These are phyloP conservation scores for Synanceia verrucosa DNA, from an alignment of 2,797 vertebrate species.

Conservation along the genomic window DNA sequence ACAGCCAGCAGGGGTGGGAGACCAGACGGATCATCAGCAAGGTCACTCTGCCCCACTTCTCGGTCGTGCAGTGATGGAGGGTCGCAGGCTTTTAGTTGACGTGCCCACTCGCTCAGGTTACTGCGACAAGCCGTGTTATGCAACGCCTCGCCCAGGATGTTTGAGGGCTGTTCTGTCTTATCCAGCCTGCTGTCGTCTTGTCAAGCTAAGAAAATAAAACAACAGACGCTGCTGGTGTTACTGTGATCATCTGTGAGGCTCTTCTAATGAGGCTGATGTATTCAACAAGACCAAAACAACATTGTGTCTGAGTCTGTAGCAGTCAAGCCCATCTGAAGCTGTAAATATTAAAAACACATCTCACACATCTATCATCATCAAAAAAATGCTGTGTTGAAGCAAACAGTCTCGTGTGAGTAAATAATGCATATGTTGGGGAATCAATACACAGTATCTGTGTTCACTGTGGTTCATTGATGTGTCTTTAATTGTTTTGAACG, in stretches of 20 bases:
- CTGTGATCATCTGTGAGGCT: not conserved
- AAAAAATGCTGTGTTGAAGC: too few relatives aligned
- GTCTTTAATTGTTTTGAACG: too few relatives aligned
- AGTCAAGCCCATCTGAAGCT: too few relatives aligned
- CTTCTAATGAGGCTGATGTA: too few relatives aligned
- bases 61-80: constrained; percentile 43
- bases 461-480: too few relatives aligned
- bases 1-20: constrained; percentile 43
- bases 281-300: too few relatives aligned
- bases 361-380: too few relatives aligned
- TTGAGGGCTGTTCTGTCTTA: constrained; percentile 26
- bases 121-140: constrained; percentile 58
- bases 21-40: constrained; percentile 74
- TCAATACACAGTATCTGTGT: too few relatives aligned
- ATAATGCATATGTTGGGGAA: too few relatives aligned
- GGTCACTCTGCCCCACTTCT: constrained; percentile 75
- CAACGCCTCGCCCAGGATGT: constrained; percentile 43
- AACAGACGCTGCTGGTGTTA: not conserved
- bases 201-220: not conserved
- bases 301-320: too few relatives aligned
- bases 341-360: too few relatives aligned
- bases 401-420: too few relatives aligned
- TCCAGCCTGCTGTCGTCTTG: constrained; percentile 35
- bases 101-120: constrained; percentile 51
- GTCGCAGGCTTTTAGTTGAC: constrained; percentile 6